Evolutionary conservation across 2,888 invertebrate genomes (phyloP), one percentile per base, ranked within the genome.

Genomic region (Drosophila lacicola): DNA sequence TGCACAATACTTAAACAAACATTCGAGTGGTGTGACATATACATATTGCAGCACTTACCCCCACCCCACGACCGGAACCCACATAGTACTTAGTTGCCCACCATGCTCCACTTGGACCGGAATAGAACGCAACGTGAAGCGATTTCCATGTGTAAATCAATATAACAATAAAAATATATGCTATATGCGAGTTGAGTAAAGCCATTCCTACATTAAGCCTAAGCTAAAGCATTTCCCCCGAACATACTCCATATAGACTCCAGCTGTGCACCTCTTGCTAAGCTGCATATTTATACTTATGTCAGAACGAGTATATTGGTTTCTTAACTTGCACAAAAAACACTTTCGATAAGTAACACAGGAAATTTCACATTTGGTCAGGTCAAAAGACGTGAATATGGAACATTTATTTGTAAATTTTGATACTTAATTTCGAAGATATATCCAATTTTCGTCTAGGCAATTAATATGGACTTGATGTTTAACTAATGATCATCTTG

Each of bases 21-120:
- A 82, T 85, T 83, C 80, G 78, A 85, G 74, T 82, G 74, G 80
- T 85, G 86, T 74, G 86, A 85, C 88, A 88, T 67, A 88, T 85
- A 85, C 88, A 83, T 74, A 88, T 82, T 80, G 85, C 86, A 88
- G 82, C 82, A 68, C 86, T 70, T 80, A 69, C 68, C 57, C 65
- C 63, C 62, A 57, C 65, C 51, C 51, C 33, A 13, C 37, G 34
- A 33, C 19, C 10, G 21, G 17, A 33, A 36, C 49, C 9, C 47
- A 21, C 37, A 39, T 19, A 64, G 34, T 44, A 37, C 63, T 63
- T 55, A 57, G 56, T 51, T 42, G 54, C 70, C 34, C 53, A 44
- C 60, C 34, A 49, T 49, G 57, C 46, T 64, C 55, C 65, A 74
- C 60, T 70, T 74, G 65, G 34, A n/a, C 42, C 56, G 55, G 62